These are phyloP conservation scores for Montipora foliosa DNA, from an alignment of 64 coral and sea anemone genomes.

Conservation along the genomic window DNA sequence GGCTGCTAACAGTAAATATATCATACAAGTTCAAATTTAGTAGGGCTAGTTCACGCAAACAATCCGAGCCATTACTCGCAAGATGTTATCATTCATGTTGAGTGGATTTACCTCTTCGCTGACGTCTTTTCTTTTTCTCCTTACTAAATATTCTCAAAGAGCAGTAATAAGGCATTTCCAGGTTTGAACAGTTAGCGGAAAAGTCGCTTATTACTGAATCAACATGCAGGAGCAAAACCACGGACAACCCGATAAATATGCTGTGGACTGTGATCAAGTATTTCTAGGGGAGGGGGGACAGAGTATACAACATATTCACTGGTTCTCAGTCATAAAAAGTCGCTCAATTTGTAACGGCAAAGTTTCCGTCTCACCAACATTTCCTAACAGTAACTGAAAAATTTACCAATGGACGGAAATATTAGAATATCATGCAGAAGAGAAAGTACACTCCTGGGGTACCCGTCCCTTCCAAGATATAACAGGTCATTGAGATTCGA, in stretches of 20 bases:
- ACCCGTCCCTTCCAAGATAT: not conserved
- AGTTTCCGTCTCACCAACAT: not conserved
- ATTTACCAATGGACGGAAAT: no score
- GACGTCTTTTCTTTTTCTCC: conserved; percentile 76
- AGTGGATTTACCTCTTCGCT: conserved; percentile 66
- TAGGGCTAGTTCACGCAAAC: conserved; percentile 39
- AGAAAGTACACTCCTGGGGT: not conserved
- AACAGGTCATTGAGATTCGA: conserved; percentile 26
- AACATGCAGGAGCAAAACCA: conserved; percentile 60
- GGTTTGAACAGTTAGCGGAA: conserved; percentile 45
- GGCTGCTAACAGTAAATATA: conserved; percentile 58
- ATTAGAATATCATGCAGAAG: not conserved
- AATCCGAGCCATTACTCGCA: conserved; percentile 18
- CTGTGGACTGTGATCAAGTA: not conserved
- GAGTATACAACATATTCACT: not conserved
- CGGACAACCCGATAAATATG: conserved; percentile 52
- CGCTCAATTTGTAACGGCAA: not conserved
- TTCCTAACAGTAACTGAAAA: not conserved
- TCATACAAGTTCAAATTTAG: conserved; percentile 64
- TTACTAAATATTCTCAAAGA: conserved; percentile 85
- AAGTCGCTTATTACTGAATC: conserved; percentile 42
- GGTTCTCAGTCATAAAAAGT: not conserved
- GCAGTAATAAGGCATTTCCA: conserved; percentile 83
- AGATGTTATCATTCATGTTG: conserved; percentile 38
- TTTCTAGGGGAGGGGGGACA: not conserved